Evolutionary conservation across 2,888 invertebrate species (phyloP).

Genomic region (Antitype chi): DNA sequence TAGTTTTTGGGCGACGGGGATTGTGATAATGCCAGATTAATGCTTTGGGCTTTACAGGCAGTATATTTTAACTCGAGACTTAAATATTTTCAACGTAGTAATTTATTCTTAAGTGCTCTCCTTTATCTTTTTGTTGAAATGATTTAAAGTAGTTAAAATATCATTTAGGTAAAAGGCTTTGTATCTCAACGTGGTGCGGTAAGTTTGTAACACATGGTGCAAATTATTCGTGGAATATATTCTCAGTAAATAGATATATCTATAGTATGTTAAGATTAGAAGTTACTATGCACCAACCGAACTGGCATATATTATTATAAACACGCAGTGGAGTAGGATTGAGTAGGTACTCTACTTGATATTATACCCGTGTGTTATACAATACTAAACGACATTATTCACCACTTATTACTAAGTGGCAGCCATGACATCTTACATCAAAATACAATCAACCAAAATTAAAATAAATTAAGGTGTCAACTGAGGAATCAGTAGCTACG

Average conservation of each 20-base stretch:
- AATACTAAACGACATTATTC: not conserved
- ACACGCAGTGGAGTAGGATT: not conserved
- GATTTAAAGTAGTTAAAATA: slow-evolving; percentile 17
- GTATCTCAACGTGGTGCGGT: not conserved
- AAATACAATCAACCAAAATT: slow-evolving; percentile 5
- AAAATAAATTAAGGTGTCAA: slow-evolving; percentile 33
- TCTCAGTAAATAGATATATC: not conserved
- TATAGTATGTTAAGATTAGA: not conserved
- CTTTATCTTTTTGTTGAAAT: slow-evolving; percentile 24
- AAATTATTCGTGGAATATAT: not conserved
- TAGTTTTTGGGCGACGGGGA: slow-evolving; percentile 33
- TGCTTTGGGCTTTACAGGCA: slow-evolving; percentile 3
- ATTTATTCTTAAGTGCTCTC: slow-evolving; percentile 26
- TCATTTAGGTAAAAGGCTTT: slow-evolving; percentile 19
- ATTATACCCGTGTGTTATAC: not conserved
- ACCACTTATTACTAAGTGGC: not conserved
- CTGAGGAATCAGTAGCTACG: slow-evolving; percentile 12
- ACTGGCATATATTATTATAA: not conserved
- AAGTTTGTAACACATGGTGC: slow-evolving; percentile 7
- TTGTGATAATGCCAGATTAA: slow-evolving; percentile 34
- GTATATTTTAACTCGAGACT: slow-evolving; percentile 30
- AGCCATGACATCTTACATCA: not conserved
- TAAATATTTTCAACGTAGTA: slow-evolving; percentile 26
- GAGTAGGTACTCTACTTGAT: not conserved
- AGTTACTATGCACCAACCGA: not conserved